Percentiles rank a stretch among this genome's conserved stretches.
phyloP scores from a whole-genome alignment of 2,888 invertebrate species.

The Chymomyza caudatula region DNA sequence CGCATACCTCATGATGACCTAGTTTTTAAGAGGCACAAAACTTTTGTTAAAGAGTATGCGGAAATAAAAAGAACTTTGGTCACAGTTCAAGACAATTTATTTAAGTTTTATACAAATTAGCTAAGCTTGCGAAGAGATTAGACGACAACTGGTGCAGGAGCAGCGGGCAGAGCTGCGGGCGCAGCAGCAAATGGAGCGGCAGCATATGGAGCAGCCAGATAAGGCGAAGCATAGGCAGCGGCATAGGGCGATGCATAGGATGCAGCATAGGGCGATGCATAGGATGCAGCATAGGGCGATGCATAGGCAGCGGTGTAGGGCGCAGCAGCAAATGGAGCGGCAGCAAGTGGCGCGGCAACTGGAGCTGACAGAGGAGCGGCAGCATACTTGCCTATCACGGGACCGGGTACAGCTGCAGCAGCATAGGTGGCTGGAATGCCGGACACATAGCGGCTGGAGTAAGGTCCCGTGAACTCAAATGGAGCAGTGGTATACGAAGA shows the following conservation, averaged over 20 bases:
- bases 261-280: slow-evolving; percentile 18
- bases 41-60: neutral
- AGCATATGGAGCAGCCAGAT: slow-evolving; percentile 32
- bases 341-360: slow-evolving; percentile 34
- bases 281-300: slow-evolving; percentile 1
- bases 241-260: slow-evolving; percentile 40
- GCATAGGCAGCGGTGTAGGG: slow-evolving; percentile 19
- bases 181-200: slow-evolving; percentile 22
- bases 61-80: neutral
- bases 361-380: slow-evolving; percentile 37
- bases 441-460: slow-evolving; percentile 72
- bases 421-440: slow-evolving; percentile 61
- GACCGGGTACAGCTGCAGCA: too few relatives aligned
- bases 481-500: slow-evolving; percentile 75
- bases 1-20: neutral
- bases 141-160: slow-evolving; percentile 48
- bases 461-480: slow-evolving; percentile 67
- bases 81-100: neutral
- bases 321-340: slow-evolving; percentile 24
- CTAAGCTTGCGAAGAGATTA: slow-evolving; percentile 20
- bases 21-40: slow-evolving; percentile 15
- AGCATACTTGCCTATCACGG: slow-evolving; percentile 32
- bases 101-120: neutral
- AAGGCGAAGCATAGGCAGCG: slow-evolving; percentile 17
- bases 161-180: slow-evolving; percentile 37